A percentile compares a stretch with the other conserved stretches of the same genome.
phyloP scores from a whole-genome alignment of 2,888 invertebrate species.

The Xestia c-nigrum region DNA sequence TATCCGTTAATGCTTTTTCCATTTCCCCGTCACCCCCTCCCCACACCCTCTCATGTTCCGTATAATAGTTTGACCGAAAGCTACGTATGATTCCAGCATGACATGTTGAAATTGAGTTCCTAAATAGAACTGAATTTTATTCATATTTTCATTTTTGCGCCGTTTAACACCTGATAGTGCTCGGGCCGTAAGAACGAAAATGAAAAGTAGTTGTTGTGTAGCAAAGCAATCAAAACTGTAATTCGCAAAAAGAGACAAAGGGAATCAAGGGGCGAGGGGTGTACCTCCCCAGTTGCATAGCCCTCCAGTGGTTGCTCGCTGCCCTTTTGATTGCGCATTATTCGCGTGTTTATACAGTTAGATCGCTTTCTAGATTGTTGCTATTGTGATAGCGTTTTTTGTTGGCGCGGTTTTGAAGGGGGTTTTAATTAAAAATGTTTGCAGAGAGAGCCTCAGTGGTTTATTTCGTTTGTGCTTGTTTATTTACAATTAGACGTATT shows the following conservation, averaged over 20 bases:
- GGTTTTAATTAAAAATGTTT: conserved; percentile 89
- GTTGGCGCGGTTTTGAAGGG: conserved; percentile 84
- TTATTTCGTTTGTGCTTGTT: conserved; percentile 72
- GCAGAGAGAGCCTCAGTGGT: conserved; percentile 77
- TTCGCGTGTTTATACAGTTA: conserved; percentile 90
- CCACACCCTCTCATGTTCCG: conserved; percentile 70
- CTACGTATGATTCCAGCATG: conserved; percentile 73
- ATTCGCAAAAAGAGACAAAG: conserved; percentile 76
- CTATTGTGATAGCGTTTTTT: conserved; percentile 89
- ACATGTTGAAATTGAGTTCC: conserved; percentile 60
- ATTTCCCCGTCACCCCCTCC: conserved; percentile 84
- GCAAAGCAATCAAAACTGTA: conserved; percentile 85
- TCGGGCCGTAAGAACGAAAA: conserved; percentile 39
- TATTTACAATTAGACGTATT: conserved; percentile 43
- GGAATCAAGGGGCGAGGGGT: conserved; percentile 63
- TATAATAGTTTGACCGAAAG: conserved; percentile 84
- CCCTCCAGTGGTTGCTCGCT: conserved; percentile 83
- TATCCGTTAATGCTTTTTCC: conserved; percentile 91
- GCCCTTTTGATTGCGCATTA: conserved; percentile 90
- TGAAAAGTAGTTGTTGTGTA: conserved; percentile 66
- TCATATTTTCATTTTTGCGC: conserved; percentile 37
- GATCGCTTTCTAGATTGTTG: conserved; percentile 90
- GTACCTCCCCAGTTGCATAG: conserved; percentile 75
- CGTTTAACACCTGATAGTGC: conserved; percentile 44
- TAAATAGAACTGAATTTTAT: conserved; percentile 43